These are phyloP conservation scores for Saimiri boliviensis DNA, from an alignment of 2,113 vertebrate species.

Conservation along the genomic window DNA sequence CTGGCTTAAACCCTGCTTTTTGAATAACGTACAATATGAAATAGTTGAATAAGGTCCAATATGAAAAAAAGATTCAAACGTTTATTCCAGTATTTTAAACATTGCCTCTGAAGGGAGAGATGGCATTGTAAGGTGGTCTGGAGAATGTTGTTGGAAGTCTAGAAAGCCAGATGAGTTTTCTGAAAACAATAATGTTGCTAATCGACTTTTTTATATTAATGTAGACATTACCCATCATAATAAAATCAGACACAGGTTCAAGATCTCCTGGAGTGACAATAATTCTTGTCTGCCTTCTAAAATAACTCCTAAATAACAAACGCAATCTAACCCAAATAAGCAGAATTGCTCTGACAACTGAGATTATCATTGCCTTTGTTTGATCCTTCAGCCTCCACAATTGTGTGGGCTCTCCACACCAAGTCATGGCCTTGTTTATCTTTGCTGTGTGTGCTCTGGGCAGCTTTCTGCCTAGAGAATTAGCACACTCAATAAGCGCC, in stretches of 20 bases:
- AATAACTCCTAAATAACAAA: background rate
- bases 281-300: background rate
- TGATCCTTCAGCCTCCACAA: background rate
- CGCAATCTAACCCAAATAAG: background rate
- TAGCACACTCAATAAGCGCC: too few relatives aligned
- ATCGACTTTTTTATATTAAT: background rate
- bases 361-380: background rate
- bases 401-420: background rate
- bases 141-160: background rate
- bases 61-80: background rate
- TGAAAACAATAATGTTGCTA: background rate
- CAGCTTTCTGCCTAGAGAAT: background rate
- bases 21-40: too few relatives aligned
- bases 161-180: background rate
- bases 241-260: too few relatives aligned
- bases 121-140: too few relatives aligned
- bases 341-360: background rate
- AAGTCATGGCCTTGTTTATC: background rate
- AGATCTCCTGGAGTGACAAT: too few relatives aligned
- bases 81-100: background rate
- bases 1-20: background rate
- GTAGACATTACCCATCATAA: accelerated
- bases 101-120: background rate
- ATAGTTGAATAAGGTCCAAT: too few relatives aligned
- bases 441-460: background rate